Evolutionary conservation across 1,140 invertebrate species (phyloP), one percentile per base, ranked within the genome.

Genomic region (Acromyrmex echinatior): DNA sequence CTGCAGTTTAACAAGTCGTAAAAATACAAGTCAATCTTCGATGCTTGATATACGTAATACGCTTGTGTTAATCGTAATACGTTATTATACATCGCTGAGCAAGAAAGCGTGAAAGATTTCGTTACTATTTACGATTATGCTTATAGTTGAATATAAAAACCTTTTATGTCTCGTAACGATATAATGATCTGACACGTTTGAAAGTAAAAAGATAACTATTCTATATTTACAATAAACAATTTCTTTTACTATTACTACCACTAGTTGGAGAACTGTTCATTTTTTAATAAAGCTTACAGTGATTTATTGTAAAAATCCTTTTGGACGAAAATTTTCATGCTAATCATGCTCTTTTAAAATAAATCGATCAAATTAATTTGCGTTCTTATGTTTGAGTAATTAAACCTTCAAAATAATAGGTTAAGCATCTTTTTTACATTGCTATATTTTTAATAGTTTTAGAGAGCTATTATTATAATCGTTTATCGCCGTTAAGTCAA

Each of bases 241-340:
- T 49, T 73, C 3, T 58, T 70, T 71, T 45, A 28, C 5, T 81
- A 53, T 7, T 3, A 16, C 28, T 25, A 25, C 25, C 0, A 25
- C 25, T 25, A 25, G 16, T 12, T 1, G n/a, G 18, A 60, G 16
- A 35, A 81, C 5, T 14, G 31, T 51, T 58, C 25, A 12, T 81
- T 70, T 18, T 81, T 35, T n/a, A 58, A 39, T 28, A 58, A 60
- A 18, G 7, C 14, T 80, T 31, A 60, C 35, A 10, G 16, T 45
- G 14, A 60, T 73, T 84, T 62, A 7, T 21, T 10, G n/a, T 51
- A 18, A 14, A 76, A 39, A 58, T 21, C 5, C 39, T 49, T 51
- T 62, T 49, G 21, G 25, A 84, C n/a, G 80, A 76, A 76, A 84
- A 62, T 62, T 84, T 84, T 84, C 80, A 84, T 35, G 80, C 80